These are phyloP conservation scores for Muschampia plurimacula DNA, from an alignment of 2,888 invertebrate genomes.

Conservation along the genomic window DNA sequence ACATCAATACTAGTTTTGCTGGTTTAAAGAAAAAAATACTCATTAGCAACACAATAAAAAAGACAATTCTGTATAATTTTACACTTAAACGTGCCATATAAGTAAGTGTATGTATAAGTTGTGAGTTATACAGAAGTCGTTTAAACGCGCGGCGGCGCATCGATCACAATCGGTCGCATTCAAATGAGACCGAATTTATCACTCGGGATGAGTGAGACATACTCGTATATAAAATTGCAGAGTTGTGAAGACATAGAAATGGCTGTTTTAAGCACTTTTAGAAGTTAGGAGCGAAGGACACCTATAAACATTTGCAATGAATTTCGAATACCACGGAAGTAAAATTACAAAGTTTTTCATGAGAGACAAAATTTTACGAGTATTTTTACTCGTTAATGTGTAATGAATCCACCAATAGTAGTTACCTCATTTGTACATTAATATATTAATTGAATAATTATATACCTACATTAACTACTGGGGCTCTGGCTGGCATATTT, in stretches of 20 bases:
- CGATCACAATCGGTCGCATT: slow-evolving; percentile 81
- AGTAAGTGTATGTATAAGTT: slow-evolving; percentile 8
- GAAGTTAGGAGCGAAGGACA: too few relatives aligned
- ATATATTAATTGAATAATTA: too few relatives aligned
- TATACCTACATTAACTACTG: too few relatives aligned
- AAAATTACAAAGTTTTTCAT: too few relatives aligned
- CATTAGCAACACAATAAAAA: slow-evolving; percentile 8
- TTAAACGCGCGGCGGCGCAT: slow-evolving; percentile 33
- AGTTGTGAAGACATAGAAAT: not conserved
- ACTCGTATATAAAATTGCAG: slow-evolving; percentile 38
- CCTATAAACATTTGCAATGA: too few relatives aligned
- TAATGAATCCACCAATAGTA: too few relatives aligned
- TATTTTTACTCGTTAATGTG: too few relatives aligned
- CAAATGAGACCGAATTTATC: slow-evolving; percentile 82
- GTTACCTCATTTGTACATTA: too few relatives aligned
- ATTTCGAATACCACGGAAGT: too few relatives aligned
- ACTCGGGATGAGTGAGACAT: slow-evolving; percentile 77
- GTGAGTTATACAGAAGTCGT: slow-evolving; percentile 30
- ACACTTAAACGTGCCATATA: slow-evolving; percentile 8
- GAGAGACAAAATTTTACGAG: too few relatives aligned
- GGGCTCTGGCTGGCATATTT: too few relatives aligned
- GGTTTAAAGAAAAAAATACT: not conserved
- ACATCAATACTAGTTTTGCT: not conserved
- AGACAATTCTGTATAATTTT: slow-evolving; percentile 8
- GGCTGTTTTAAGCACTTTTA: not conserved